Evolutionary conservation across 30 jellyfish, hydroid and myxozoan genomes (phyloP), one percentile per base, ranked within the genome.

Genomic region (Nemopilema nomurai): DNA sequence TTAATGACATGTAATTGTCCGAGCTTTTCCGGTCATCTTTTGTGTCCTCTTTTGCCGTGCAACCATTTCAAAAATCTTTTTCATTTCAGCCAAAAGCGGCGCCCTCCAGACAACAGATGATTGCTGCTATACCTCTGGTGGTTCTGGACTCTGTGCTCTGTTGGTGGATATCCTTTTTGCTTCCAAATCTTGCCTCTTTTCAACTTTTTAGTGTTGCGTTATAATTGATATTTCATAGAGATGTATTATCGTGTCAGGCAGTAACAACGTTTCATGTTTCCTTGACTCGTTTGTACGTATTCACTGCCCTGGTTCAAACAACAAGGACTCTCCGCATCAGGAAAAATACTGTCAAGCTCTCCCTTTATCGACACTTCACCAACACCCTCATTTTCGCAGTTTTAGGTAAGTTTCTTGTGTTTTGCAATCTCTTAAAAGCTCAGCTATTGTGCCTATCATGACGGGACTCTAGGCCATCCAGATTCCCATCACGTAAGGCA

Each of bases 221-320:
- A n/a, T n/a, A n/a, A n/a, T n/a, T n/a, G n/a, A n/a, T n/a, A n/a
- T n/a, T n/a, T n/a, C n/a, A n/a, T n/a, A n/a, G n/a, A n/a, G n/a
- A n/a, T n/a, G n/a, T n/a, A n/a, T n/a, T n/a, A n/a, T n/a, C n/a
- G n/a, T n/a, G n/a, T n/a, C n/a, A n/a, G n/a, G n/a, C 72, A 18
- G 67, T 74, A 4, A 18, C 84, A 27, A 7, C 17, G 8, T 9
- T 16, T 63, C 1, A 57, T 1, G 19, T 66, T 67, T 77, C 92
- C 96, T 89, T 89, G 67, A 89, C 70, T 0, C 62, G 8, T 20
- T 0, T 49, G 52, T 49, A 89, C 89, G 87, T 89, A 0, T 92
- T 92, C 94, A 78, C 98, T 32, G 93, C 98, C 1, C 84, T 92
- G 87, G 98, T 92, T 7, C 98, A 92, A 86, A 92, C 98, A 50